Conservation (phyloP, 2,113 vertebrate species). For the Peucedramus taeniatus region DNA sequence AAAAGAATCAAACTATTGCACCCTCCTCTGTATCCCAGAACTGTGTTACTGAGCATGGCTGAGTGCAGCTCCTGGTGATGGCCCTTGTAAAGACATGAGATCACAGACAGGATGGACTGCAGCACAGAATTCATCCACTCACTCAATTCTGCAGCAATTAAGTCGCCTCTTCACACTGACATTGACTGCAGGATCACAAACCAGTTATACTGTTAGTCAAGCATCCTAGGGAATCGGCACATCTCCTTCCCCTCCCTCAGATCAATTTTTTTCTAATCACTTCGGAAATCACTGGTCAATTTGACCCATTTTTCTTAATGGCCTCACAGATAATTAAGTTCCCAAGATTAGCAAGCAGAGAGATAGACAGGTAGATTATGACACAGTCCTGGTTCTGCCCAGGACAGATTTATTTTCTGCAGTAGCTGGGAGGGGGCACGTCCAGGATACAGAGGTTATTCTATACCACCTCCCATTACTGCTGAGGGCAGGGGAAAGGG, state of each 20-base stretch:
- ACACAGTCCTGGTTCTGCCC: not conserved
- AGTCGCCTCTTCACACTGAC: not conserved
- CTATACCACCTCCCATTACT: not conserved
- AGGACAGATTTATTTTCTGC: not conserved
- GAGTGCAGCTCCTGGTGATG: not conserved
- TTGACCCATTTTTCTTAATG: not conserved
- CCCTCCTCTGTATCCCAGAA: not conserved
- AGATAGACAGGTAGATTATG: not conserved
- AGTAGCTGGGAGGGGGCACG: not conserved
- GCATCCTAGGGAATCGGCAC: not conserved
- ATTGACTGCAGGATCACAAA: not conserved
- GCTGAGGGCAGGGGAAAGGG: not conserved
- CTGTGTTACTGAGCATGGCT: accelerated
- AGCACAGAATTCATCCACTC: not conserved
- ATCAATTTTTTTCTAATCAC: not conserved
- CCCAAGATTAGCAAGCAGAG: not conserved
- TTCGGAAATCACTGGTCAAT: not conserved
- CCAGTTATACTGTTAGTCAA: not conserved
- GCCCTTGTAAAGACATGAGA: accelerated
- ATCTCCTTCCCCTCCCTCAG: not conserved
- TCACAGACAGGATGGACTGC: not conserved
- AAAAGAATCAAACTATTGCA: not conserved
- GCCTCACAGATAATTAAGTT: not conserved
- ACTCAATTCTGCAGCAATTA: not conserved
- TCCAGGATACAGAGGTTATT: not conserved